Evolutionary conservation across 2,797 vertebrate species (phyloP), one percentile per base, ranked within the genome.

Genomic region (Etheostoma perlongum): DNA sequence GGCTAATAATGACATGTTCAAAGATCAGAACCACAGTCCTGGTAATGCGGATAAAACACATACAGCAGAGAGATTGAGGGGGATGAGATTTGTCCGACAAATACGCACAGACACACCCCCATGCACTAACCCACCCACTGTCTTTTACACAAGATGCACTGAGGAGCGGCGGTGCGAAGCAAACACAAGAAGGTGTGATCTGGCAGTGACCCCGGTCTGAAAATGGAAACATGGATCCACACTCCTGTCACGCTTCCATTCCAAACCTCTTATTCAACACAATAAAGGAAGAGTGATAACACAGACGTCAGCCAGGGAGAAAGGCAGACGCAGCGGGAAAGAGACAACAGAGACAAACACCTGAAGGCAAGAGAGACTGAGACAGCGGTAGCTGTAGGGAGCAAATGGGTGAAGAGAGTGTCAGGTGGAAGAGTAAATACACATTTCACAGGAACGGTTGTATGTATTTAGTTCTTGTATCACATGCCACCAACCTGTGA

Each of bases 151-250:
- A 51, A 84, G 69, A 21, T 52, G 44, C 62, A 59, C 70, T 0
- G 74, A 8, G 19, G 67, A 73, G 80, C 10, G 25, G 6, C 7
- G 5, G 53, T 57, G 74, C 5, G 5, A 79, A 71, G 46, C 64
- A 66, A 76, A 84, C 80, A 72, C 1, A 33, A 15, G 58, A 67
- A 84, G 78, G 72, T 83, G 86, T 75, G 75, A 90, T 80, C 62
- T 80, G 85, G 72, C 83, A 81, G 67, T 64, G 72, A 88, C 78
- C 84, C 59, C 44, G 2, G 40, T 81, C 67, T 85, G 44, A 82
- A 91, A 87, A 87, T 80, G 62, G 74, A 86, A 83, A 77, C 67
- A n/a, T 4, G 46, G 54, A 61, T 86, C 77, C 21, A 36, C 25
- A 33, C 75, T 51, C 9, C 74, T 74, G 79, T 82, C 76, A 76